A percentile compares a stretch with the other conserved stretches of the same genome.
These are phyloP conservation scores for Sinhomidia bicolor DNA, from an alignment of 2,888 invertebrate genomes.

Conservation along the genomic window DNA sequence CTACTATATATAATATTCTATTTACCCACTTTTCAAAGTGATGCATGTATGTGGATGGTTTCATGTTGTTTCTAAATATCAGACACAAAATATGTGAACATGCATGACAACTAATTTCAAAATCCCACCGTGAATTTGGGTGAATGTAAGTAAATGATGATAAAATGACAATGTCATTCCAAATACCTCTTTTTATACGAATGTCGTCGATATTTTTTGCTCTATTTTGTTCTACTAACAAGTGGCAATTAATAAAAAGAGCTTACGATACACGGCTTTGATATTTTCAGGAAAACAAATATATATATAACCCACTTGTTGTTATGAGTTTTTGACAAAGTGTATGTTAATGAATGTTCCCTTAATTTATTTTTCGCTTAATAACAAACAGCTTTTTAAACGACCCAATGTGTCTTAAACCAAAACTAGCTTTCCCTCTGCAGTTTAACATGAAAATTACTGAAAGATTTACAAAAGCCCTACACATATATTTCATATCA, in stretches of 20 bases:
- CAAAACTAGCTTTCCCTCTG: too few species aligned
- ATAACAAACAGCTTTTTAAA: too few species aligned
- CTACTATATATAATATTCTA: background rate
- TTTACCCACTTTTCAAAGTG: background rate
- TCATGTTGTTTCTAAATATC: background rate
- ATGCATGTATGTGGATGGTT: constrained; percentile 48
- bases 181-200: too few species aligned
- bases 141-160: background rate
- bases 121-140: constrained; percentile 48
- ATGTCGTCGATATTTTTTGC: background rate
- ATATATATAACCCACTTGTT: too few species aligned
- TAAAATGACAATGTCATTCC: too few species aligned
- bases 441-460: too few species aligned
- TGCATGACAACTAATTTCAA: constrained; percentile 20
- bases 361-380: too few species aligned
- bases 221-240: background rate
- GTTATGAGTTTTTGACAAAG: too few species aligned
- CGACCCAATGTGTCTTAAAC: too few species aligned
- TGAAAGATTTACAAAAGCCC: too few species aligned
- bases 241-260: background rate
- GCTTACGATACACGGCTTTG: background rate
- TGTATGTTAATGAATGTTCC: too few species aligned
- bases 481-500: too few species aligned
- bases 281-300: background rate
- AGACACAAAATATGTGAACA: background rate